Evolutionary conservation across 2,888 invertebrate genomes (phyloP).

Genomic region (Incurvaria masculella): DNA sequence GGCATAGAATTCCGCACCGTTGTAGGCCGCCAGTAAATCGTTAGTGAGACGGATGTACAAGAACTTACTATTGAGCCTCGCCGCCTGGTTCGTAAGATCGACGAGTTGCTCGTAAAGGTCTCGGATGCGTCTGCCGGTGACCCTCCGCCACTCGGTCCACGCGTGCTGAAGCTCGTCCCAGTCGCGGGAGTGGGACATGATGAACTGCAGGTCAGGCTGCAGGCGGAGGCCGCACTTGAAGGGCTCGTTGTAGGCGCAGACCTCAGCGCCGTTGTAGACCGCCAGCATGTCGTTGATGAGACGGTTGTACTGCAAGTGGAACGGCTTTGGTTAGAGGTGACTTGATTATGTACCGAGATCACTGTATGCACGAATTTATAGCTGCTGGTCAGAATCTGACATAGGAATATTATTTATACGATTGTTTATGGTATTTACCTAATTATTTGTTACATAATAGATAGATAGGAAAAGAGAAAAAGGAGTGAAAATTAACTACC

Average conservation of each 20-base stretch:
- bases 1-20: conserved; percentile 79
- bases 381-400: no score
- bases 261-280: conserved; percentile 80
- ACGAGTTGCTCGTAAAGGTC: conserved; percentile 79
- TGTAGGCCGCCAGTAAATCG: conserved; percentile 86
- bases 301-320: conserved; percentile 71
- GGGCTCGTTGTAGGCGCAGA: conserved; percentile 82
- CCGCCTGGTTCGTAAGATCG: conserved; percentile 76
- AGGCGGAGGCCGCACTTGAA: conserved; percentile 77
- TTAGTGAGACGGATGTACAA: conserved; percentile 82
- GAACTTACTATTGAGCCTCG: conserved; percentile 73
- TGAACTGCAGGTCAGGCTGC: conserved; percentile 71
- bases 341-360: neutral
- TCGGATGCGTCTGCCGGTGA: conserved; percentile 75
- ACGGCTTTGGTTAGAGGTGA: neutral
- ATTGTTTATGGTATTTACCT: no score
- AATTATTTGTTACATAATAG: no score
- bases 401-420: no score
- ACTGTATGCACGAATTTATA: no score
- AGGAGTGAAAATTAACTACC: no score
- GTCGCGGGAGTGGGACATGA: conserved; percentile 75
- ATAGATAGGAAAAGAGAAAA: no score
- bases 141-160: conserved; percentile 90
- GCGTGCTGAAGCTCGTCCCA: conserved; percentile 86
- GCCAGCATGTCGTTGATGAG: conserved; percentile 86